These are phyloP conservation scores for Drosophila histrio DNA, from an alignment of 2,888 invertebrate genomes.

Conservation along the genomic window DNA sequence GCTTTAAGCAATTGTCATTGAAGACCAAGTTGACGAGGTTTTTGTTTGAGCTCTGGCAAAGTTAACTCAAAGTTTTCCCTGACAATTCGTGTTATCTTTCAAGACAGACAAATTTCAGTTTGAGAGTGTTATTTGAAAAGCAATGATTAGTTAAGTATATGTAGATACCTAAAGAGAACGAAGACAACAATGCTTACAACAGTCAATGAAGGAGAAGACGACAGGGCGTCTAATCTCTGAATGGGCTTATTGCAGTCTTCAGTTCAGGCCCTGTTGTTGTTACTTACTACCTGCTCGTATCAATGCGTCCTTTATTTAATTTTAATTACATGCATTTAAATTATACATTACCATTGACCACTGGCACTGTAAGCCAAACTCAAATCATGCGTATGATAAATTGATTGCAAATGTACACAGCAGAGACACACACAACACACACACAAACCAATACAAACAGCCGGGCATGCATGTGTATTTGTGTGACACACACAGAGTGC, in stretches of 20 bases:
- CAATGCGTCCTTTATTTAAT: conserved; percentile 49
- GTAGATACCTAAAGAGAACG: not conserved
- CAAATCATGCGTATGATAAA: conserved; percentile 70
- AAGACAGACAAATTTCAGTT: conserved; percentile 5
- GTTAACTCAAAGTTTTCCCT: not conserved
- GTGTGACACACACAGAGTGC: not conserved
- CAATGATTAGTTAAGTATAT: conserved; percentile 12
- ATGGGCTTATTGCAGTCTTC: not conserved
- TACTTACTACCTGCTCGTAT: conserved; percentile 15
- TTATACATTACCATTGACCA: conserved; percentile 36
- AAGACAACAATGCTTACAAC: conserved; percentile 12
- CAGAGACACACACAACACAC: not conserved
- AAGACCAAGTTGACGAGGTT: not conserved
- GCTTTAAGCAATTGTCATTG: not conserved
- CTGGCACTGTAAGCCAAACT: conserved; percentile 20
- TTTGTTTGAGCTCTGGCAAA: not conserved
- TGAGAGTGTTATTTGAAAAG: not conserved
- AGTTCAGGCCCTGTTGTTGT: not conserved
- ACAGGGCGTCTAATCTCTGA: conserved; percentile 12
- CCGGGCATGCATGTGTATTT: not conserved
- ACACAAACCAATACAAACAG: not conserved
- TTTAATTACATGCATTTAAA: conserved; percentile 59
- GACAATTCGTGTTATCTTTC: not conserved
- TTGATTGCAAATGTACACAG: conserved; percentile 63
- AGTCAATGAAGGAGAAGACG: too few species aligned